phyloP scores from a whole-genome alignment of 1,140 invertebrate genomes.

The Zaprionus inermis region DNA sequence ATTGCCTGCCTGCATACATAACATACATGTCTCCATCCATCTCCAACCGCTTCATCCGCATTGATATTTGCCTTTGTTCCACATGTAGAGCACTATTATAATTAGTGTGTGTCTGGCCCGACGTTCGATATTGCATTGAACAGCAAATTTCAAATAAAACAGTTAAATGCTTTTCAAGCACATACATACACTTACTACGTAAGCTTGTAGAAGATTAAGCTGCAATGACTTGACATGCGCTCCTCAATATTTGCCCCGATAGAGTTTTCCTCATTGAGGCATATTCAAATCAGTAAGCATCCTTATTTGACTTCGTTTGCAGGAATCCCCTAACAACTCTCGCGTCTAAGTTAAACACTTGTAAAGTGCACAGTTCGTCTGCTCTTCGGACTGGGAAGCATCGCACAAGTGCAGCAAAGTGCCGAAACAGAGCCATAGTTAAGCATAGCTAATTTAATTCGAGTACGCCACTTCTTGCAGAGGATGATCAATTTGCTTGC shows the following conservation, averaged over 20 bases:
- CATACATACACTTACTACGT: neutral
- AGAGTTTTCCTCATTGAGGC: slow-evolving; percentile 57
- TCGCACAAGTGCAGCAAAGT: slow-evolving; percentile 28
- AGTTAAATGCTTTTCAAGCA: slow-evolving; percentile 39
- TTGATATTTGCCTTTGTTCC: slow-evolving; percentile 68
- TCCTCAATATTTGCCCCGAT: slow-evolving; percentile 53
- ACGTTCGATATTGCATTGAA: slow-evolving; percentile 58
- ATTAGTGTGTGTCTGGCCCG: slow-evolving; percentile 50
- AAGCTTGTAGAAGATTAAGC: slow-evolving; percentile 44
- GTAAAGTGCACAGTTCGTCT: slow-evolving; percentile 55
- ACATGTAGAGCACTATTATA: slow-evolving; percentile 71
- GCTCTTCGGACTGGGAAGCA: too few species aligned
- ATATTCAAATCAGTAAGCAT: slow-evolving; percentile 60
- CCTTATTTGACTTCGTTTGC: slow-evolving; percentile 56
- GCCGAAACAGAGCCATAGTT: slow-evolving; percentile 29
- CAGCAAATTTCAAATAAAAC: slow-evolving; percentile 62
- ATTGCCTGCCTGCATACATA: neutral
- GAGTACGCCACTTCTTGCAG: slow-evolving; percentile 18
- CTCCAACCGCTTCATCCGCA: neutral
- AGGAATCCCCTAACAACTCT: slow-evolving; percentile 19
- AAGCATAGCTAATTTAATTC: slow-evolving; percentile 35
- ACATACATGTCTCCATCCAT: too few species aligned
- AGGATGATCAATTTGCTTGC: slow-evolving; percentile 8
- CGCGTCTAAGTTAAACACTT: slow-evolving; percentile 37
- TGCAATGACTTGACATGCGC: slow-evolving; percentile 47